phyloP scores from a whole-genome alignment of 2,888 invertebrate genomes.

The Ophion slaviceki region DNA sequence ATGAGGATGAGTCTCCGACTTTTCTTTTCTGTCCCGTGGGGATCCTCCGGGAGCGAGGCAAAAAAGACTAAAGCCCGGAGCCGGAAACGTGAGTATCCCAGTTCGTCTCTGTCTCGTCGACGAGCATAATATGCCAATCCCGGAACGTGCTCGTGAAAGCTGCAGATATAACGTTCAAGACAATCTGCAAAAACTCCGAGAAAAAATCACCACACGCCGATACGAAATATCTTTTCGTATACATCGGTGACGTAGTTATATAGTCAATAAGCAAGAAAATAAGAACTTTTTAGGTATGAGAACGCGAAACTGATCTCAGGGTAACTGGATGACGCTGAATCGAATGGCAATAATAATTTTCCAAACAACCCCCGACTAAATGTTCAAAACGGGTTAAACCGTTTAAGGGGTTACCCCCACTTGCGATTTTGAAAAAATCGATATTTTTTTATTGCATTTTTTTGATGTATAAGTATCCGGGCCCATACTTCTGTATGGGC shows the following conservation, averaged over 20 bases:
- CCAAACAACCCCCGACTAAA: too few species aligned
- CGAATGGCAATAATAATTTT: too few species aligned
- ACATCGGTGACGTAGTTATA: background rate
- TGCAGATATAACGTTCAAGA: constrained; percentile 26
- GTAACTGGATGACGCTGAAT: too few species aligned
- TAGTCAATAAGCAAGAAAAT: too few species aligned
- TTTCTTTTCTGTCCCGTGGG: constrained; percentile 62
- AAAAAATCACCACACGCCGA: background rate
- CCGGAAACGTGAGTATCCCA: constrained; percentile 57
- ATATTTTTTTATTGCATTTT: too few species aligned
- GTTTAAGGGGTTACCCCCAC: too few species aligned
- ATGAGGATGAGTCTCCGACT: constrained; percentile 27
- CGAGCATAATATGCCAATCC: constrained; percentile 72
- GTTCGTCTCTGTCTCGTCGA: constrained; percentile 49
- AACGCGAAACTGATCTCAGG: too few species aligned
- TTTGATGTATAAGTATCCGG: too few species aligned
- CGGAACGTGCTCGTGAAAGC: constrained; percentile 51
- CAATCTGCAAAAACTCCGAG: constrained; percentile 24
- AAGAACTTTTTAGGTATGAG: too few species aligned
- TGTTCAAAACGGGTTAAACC: too few species aligned
- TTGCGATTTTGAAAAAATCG: too few species aligned
- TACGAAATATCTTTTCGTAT: background rate
- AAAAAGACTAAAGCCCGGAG: constrained; percentile 53
- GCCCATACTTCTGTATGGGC: too few species aligned
- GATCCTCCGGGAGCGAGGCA: constrained; percentile 62